phyloP scores from a whole-genome alignment of 2,797 vertebrate genomes.

The Echeneis naucrates region DNA sequence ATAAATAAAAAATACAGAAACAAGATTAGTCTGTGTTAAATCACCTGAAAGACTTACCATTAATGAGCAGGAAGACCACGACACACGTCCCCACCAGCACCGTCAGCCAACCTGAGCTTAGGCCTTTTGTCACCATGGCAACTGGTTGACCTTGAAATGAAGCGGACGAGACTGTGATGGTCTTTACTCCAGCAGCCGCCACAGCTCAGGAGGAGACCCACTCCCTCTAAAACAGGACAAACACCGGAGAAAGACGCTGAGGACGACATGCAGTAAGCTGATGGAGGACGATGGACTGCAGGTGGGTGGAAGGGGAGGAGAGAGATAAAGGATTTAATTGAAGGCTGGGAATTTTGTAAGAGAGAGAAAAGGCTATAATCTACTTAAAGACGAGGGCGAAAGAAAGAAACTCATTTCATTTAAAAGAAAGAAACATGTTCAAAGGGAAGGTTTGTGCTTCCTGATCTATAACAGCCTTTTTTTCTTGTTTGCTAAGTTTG shows the following conservation, averaged over 20 bases:
- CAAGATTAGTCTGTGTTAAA: background rate
- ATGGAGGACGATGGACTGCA: constrained; percentile 11
- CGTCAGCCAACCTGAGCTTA: background rate
- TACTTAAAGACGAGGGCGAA: constrained; percentile 47
- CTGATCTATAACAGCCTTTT: too few species aligned
- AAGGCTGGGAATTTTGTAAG: constrained; percentile 64
- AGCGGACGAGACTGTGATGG: background rate
- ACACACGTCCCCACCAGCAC: constrained; percentile 14
- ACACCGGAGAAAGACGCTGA: constrained; percentile 20
- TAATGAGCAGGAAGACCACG: constrained; percentile 32
- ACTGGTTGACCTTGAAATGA: constrained; percentile 14
- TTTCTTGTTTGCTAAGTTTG: background rate
- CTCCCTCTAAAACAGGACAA: constrained; percentile 11
- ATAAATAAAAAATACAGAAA: background rate
- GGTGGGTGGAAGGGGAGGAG: constrained; percentile 49
- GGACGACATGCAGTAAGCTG: constrained; percentile 14
- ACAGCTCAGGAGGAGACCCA: accelerated
- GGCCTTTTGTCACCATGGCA: constrained; percentile 44
- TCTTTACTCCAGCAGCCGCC: background rate
- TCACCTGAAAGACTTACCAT: constrained; percentile 52
- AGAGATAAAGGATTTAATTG: constrained; percentile 72
- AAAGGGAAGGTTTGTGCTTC: background rate
- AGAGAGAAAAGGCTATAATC: constrained; percentile 65
- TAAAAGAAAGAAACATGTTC: background rate
- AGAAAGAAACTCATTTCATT: background rate